Evolutionary conservation across 2,888 invertebrate species (phyloP).

Genomic region (Galerucella calmariensis): DNA sequence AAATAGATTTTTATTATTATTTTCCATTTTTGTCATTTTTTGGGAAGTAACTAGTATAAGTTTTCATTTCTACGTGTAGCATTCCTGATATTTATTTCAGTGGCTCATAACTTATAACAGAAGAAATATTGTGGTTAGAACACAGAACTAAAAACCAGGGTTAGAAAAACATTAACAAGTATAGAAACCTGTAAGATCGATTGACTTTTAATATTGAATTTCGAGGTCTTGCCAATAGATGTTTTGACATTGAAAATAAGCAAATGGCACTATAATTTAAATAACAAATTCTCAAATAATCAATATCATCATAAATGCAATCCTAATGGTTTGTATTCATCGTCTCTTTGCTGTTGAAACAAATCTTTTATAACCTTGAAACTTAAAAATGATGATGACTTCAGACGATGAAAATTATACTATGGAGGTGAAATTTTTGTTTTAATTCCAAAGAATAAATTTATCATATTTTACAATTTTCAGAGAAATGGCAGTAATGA

Average conservation of each 20-base stretch:
- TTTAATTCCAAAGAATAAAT: background rate
- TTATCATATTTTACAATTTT: conserved; percentile 31
- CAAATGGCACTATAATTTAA: conserved; percentile 51
- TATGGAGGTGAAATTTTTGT: conserved; percentile 39
- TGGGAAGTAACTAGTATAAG: too few relatives aligned
- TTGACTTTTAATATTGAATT: conserved; percentile 32
- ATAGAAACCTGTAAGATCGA: conserved; percentile 29
- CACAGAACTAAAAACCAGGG: too few relatives aligned
- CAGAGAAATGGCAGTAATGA: conserved; percentile 70
- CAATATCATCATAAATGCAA: conserved; percentile 46
- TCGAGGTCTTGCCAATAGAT: conserved; percentile 42
- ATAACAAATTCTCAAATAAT: conserved; percentile 48
- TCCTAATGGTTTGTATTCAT: conserved; percentile 38
- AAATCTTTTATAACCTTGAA: conserved; percentile 46
- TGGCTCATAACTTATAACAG: too few relatives aligned
- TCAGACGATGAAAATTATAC: conserved; percentile 43
- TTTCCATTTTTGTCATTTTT: too few relatives aligned
- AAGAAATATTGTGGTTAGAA: too few relatives aligned
- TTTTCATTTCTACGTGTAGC: too few relatives aligned
- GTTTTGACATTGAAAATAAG: conserved; percentile 38
- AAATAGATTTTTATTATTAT: too few relatives aligned
- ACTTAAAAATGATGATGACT: conserved; percentile 49
- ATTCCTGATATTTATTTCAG: too few relatives aligned
- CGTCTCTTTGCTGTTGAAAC: conserved; percentile 19
- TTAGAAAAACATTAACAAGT: too few relatives aligned